Conservation (phyloP, 2,113 vertebrate genomes). For the Marcusenius ussheri region DNA sequence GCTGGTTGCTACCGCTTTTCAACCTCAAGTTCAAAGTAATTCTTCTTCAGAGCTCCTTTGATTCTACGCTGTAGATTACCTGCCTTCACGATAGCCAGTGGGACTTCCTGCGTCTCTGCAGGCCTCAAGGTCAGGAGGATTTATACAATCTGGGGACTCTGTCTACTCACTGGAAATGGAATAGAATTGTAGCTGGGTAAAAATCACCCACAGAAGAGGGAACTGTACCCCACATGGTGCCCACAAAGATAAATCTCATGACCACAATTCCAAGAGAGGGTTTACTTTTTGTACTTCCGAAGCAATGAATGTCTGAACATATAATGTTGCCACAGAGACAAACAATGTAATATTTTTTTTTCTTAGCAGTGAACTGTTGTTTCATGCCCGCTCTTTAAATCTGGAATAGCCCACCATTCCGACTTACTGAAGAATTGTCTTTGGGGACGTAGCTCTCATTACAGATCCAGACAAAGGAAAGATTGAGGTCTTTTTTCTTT, state of each 20-base stretch:
- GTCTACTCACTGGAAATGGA: background rate
- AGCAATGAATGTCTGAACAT: background rate
- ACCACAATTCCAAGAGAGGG: background rate
- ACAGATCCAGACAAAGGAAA: background rate
- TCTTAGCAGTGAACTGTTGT: background rate
- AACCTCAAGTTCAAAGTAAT: slow-evolving; percentile 26
- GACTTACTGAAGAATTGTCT: background rate
- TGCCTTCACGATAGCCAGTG: slow-evolving; percentile 23
- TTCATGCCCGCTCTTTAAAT: background rate
- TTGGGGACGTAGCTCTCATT: background rate
- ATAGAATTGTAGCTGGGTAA: background rate
- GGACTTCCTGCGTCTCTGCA: slow-evolving; percentile 7
- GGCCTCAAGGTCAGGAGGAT: background rate
- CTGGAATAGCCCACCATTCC: background rate
- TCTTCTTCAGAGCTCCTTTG: slow-evolving; percentile 25
- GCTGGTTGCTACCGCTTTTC: slow-evolving; percentile 27
- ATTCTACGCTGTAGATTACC: slow-evolving; percentile 25
- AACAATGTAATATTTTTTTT: background rate
- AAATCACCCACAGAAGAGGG: background rate
- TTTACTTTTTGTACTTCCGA: background rate
- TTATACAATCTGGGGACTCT: background rate
- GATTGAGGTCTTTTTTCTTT: background rate
- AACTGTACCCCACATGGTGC: background rate
- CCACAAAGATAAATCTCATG: background rate
- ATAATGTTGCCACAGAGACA: background rate